phyloP scores from a whole-genome alignment of 2,113 vertebrate genomes.

The Oreocharis arfaki region DNA sequence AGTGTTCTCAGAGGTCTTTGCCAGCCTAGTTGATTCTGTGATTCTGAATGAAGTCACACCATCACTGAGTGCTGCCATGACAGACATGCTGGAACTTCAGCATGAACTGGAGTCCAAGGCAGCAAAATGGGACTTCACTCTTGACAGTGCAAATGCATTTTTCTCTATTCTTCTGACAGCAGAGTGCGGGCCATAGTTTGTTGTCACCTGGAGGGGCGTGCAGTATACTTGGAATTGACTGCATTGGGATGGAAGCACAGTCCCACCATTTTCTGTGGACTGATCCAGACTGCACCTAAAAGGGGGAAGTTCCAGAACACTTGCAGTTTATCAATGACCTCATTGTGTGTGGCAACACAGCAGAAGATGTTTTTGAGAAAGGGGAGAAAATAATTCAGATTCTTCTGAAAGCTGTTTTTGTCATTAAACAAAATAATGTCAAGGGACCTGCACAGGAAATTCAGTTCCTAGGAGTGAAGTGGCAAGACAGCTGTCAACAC shows the following conservation, averaged over 20 bases:
- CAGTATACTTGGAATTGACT: too few species aligned
- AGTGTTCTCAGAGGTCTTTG: neutral
- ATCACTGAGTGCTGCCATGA: neutral
- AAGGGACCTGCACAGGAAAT: neutral
- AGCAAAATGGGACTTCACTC: neutral
- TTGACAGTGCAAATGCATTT: neutral
- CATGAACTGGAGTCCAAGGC: neutral
- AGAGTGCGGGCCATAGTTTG: neutral
- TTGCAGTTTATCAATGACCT: too few species aligned
- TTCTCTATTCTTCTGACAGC: neutral
- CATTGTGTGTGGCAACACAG: too few species aligned
- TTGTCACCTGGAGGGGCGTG: too few species aligned
- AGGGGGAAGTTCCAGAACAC: too few species aligned
- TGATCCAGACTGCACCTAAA: too few species aligned
- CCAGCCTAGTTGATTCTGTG: neutral
- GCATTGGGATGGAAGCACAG: too few species aligned
- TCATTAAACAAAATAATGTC: neutral
- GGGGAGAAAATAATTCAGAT: too few species aligned
- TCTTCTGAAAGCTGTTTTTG: too few species aligned
- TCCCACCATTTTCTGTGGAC: too few species aligned
- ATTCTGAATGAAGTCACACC: neutral
- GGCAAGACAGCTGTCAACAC: neutral
- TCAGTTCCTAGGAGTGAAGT: neutral
- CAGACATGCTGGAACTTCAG: neutral
- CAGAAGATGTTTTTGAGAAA: too few species aligned